Evolutionary conservation across 2,113 vertebrate genomes (phyloP), one percentile per base, ranked within the genome.

Genomic region (Cyrtonyx montezumae): DNA sequence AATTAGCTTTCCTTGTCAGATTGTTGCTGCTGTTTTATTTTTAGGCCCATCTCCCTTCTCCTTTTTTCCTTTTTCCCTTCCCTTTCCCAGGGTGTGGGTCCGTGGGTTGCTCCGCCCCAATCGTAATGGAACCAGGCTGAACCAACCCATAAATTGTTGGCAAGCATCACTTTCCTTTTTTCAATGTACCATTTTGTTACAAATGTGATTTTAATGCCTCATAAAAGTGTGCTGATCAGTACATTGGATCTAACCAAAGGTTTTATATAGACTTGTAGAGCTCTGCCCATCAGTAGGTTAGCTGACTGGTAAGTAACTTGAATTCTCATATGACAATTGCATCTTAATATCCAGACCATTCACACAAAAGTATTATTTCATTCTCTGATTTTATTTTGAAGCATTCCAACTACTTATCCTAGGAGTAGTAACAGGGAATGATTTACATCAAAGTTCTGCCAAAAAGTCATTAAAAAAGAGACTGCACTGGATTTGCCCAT

Each of bases 141-240:
- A 40, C 40, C 40, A 40, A 40, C 40, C 40, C 40, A 40, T 40
- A 40, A 40, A 40, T 12, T 40, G 40, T 40, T 12, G 40, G 12
- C 40, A 40, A 40, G 40, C 40, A 40, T 40, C 40, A 40, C 40
- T 37, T 67, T 66, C 17, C 22, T 58, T 12, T 58, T 13, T 51
- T 40, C 8, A 55, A 19, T 17, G 28, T 18, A 23, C 1, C 2
- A 23, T 78, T 74, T 66, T 45, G 6, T 55, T 82, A 43, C 45
- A 77, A 91, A 37, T 34, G 3, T 28, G 6, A 37, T 43, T 78
- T 91, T 56, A 43, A 58, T 73, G 23, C 2, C 15, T 77, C 30
- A 30, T 67, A 70, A 68, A 59, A 1, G 0, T 23, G 12, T 14
- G 7, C 32, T 1, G 3, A 4, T 46, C 12, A 61, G 6, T 87